Evolutionary conservation across 2,797 vertebrate genomes (phyloP), one percentile per base, ranked within the genome.

Genomic region (Melanotaenia parkinsoni): DNA sequence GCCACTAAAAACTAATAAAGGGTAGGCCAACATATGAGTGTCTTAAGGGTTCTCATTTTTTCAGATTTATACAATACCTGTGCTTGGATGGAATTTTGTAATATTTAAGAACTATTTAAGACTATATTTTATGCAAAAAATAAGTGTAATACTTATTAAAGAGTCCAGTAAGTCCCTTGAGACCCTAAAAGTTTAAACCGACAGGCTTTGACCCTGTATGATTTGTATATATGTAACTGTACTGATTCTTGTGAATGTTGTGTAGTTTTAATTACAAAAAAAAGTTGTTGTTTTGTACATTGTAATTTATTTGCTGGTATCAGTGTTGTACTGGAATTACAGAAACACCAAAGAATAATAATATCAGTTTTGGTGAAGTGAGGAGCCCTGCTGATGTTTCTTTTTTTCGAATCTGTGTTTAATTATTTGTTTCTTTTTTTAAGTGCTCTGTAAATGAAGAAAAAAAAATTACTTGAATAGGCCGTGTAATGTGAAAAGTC

Each of bases 221-320:
- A 95, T 95, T 94, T 96, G 95, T 97, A 96, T 89, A 96, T 95
- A 95, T 94, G 95, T 95, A 95, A 93, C 92, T 94, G 94, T 95
- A 91, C 94, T 94, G 92, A 96, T 95, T 95, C 94, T 95, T 92
- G 96, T 97, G 95, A 96, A 95, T 96, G 95, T 96, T 93, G 93
- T 94, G 93, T 96, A 94, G 95, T 94, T 95, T 95, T 96, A 95
- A 96, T 96, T 93, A 94, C 93, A 74, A 69, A 93, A 95, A 95
- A 89, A 57, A 32, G 47, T 50, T 95, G 93, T 96, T 94, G 94
- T 98, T 98, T 97, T 97, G 96, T 98, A 98, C 95, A 96, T 95
- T 94, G 94, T 99, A 97, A 99, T 98, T 99, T 99, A 98, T 99
- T 98, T 97, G 95, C 93, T 95, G 94, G 92, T 94, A 94, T 94